Evolutionary conservation across 1,140 invertebrate species (phyloP).

Genomic region (Papilio aristodemus): DNA sequence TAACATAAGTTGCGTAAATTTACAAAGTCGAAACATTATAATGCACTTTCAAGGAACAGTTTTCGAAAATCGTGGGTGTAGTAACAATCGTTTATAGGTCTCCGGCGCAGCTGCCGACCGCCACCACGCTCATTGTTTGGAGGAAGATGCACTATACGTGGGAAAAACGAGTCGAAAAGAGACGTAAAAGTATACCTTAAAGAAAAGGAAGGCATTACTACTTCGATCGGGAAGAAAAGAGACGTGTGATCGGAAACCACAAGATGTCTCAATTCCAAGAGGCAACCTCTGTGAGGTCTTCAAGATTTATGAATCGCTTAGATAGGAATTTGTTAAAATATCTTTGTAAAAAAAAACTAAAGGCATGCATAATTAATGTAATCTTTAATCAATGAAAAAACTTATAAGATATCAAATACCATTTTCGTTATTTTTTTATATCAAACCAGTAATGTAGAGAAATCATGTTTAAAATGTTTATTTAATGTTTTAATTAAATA

Average conservation of each 20-base stretch:
- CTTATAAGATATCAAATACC: no score
- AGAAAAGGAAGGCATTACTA: constrained; percentile 65
- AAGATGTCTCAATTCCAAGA: constrained; percentile 80
- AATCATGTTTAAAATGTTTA: no score
- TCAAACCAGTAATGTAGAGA: no score
- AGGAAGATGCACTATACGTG: constrained; percentile 71
- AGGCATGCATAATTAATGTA: not conserved
- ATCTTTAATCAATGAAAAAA: no score
- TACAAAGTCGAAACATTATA: constrained; percentile 37
- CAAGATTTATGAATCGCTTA: constrained; percentile 69
- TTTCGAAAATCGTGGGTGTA: constrained; percentile 67
- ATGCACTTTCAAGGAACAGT: constrained; percentile 42
- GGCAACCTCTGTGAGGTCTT: constrained; percentile 74
- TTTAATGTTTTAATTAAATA: no score
- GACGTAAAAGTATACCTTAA: constrained; percentile 62
- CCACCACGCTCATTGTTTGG: constrained; percentile 73
- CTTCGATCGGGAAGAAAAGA: constrained; percentile 53
- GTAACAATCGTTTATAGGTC: constrained; percentile 74
- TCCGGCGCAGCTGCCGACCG: constrained; percentile 74
- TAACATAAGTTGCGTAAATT: not conserved
- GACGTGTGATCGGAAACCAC: constrained; percentile 77
- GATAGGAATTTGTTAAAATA: constrained; percentile 56
- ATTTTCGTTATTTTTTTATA: no score
- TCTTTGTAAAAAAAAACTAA: not conserved
- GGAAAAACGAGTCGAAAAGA: constrained; percentile 63